Percentiles rank a stretch among this genome's conserved stretches.
Conservation (phyloP, 2,888 invertebrate genomes). For the Corbicula japonica region DNA sequence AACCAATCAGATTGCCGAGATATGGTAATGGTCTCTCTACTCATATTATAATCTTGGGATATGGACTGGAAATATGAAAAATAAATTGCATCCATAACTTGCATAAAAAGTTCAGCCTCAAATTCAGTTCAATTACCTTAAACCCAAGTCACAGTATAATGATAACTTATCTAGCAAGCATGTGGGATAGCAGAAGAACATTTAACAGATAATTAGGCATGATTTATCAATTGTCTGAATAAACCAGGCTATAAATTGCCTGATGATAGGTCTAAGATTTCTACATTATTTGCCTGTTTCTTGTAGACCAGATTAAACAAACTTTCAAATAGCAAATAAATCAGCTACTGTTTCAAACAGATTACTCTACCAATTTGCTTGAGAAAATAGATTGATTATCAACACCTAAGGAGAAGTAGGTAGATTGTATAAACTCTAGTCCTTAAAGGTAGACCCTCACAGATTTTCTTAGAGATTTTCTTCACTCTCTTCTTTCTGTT, state of each 20-base stretch:
- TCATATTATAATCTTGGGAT: no score
- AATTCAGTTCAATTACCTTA: no score
- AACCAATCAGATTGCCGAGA: no score
- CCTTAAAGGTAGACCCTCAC: no score
- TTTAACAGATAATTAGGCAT: slow-evolving; percentile 25
- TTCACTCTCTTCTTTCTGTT: no score
- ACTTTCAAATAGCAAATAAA: slow-evolving; percentile 53
- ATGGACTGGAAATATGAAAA: no score
- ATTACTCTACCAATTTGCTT: slow-evolving; percentile 36
- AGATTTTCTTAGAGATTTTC: no score
- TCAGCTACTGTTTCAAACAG: slow-evolving; percentile 60
- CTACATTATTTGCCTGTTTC: slow-evolving; percentile 50
- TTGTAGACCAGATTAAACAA: slow-evolving; percentile 57
- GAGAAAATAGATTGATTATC: slow-evolving; percentile 27
- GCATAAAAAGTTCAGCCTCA: no score
- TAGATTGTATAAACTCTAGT: slow-evolving; percentile 34
- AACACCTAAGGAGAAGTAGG: slow-evolving; percentile 26
- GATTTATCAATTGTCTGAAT: slow-evolving; percentile 37
- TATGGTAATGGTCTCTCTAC: no score
- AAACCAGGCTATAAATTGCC: slow-evolving; percentile 36
- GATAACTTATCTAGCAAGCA: no score
- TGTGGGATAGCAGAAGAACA: slow-evolving; percentile 16
- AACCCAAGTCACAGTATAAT: no score
- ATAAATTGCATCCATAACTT: no score
- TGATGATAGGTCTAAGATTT: slow-evolving; percentile 43